Evolutionary conservation across 1,140 invertebrate species (phyloP).

Genomic region (Solenopsis invicta): DNA sequence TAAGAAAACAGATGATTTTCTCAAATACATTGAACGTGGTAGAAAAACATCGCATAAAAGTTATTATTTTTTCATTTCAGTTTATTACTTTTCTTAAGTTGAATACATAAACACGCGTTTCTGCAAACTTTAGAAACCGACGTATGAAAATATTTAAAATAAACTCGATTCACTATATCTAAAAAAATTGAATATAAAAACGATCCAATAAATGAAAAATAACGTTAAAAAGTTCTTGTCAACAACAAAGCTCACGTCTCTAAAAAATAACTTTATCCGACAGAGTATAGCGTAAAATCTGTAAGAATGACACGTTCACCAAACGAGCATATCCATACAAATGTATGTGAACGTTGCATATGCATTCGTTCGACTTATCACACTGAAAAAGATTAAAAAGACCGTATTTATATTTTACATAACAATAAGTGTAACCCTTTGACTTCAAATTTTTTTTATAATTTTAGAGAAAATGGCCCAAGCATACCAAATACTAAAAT

Average conservation of each 20-base stretch:
- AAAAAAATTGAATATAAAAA: neutral
- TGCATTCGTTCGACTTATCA: neutral
- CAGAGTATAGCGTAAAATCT: neutral
- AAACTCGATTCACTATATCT: no score
- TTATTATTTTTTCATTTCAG: neutral
- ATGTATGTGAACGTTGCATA: neutral
- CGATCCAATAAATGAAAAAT: neutral
- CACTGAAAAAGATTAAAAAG: neutral
- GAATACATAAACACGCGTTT: neutral
- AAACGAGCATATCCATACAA: neutral
- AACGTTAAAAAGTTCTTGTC: neutral
- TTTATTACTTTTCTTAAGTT: neutral
- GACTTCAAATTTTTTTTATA: no score
- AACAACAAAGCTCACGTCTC: neutral
- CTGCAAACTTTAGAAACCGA: no score
- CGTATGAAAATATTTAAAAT: neutral
- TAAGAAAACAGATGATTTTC: neutral
- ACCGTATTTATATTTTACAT: neutral
- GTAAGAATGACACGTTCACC: neutral
- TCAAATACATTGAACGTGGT: neutral
- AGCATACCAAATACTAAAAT: no score
- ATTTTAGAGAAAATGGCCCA: no score
- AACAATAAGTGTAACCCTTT: neutral
- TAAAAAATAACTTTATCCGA: conserved; percentile 25
- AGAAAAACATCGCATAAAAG: neutral